These are phyloP conservation scores for Megalonaias nervosa DNA, from an alignment of 1,140 invertebrate species.

Conservation along the genomic window DNA sequence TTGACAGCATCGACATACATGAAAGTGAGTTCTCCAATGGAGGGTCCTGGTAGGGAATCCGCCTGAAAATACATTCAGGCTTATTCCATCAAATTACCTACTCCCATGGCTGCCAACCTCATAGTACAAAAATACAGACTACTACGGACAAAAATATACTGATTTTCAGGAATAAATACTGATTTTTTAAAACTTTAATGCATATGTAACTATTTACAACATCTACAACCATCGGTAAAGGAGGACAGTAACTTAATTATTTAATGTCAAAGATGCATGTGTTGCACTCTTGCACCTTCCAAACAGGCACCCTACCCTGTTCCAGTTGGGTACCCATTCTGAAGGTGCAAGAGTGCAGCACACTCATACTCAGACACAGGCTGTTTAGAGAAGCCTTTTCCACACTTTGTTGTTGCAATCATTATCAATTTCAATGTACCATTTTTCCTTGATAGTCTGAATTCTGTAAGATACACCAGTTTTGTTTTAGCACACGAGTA, in stretches of 20 bases:
- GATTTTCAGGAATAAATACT: not conserved
- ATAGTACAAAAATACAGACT: too few relatives aligned
- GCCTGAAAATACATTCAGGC: conserved; percentile 43
- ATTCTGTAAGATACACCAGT: too few relatives aligned
- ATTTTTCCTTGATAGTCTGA: too few relatives aligned
- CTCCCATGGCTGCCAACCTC: not conserved
- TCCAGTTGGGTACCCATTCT: not conserved
- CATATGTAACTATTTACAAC: too few relatives aligned
- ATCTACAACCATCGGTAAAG: too few relatives aligned
- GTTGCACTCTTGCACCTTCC: not conserved
- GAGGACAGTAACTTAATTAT: not conserved
- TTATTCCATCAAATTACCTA: not conserved
- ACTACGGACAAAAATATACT: not conserved
- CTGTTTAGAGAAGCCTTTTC: too few relatives aligned
- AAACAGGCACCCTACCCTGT: not conserved
- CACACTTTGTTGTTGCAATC: too few relatives aligned
- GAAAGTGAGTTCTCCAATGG: conserved; percentile 55
- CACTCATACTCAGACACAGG: too few relatives aligned
- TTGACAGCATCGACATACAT: conserved; percentile 62
- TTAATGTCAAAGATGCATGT: too few relatives aligned
- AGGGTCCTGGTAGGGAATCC: conserved; percentile 45
- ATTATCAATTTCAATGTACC: too few relatives aligned
- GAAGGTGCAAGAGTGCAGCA: too few relatives aligned
- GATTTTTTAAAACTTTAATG: not conserved
- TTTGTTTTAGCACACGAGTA: too few relatives aligned